A percentile compares a stretch with the other conserved stretches of the same genome.
Conservation (phyloP, 2,797 vertebrate genomes). For the Fratercula arctica region DNA sequence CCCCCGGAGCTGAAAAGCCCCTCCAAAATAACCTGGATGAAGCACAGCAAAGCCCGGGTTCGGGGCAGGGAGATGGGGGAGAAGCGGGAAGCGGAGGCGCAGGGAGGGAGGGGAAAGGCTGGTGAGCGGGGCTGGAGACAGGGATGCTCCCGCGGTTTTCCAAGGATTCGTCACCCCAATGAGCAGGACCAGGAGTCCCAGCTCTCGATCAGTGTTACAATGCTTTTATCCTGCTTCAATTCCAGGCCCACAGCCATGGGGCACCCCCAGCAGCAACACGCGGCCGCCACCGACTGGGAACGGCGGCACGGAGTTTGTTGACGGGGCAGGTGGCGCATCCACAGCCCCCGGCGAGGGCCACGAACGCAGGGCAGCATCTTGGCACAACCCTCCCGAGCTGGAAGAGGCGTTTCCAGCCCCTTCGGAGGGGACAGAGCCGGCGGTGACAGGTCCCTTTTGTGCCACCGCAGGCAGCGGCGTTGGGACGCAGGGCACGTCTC, state of each 20-base stretch:
- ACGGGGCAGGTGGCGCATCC: background rate
- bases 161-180: fast-evolving
- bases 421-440: background rate
- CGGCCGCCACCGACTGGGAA: fast-evolving
- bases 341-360: background rate
- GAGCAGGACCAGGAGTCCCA: background rate
- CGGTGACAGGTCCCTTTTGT: background rate
- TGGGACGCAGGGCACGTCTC: background rate
- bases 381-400: no score
- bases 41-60: background rate
- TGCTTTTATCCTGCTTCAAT: background rate
- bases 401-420: background rate
- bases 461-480: fast-evolving
- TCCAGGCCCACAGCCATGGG: fast-evolving
- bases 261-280: background rate
- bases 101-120: background rate
- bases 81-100: background rate
- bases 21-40: background rate
- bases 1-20: background rate
- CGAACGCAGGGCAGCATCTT: fast-evolving
- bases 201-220: fast-evolving
- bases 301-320: background rate
- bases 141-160: background rate
- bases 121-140: background rate
- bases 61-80: background rate